These are phyloP conservation scores for Neocloeon triangulifer DNA, from an alignment of 1,140 invertebrate species.

Conservation along the genomic window DNA sequence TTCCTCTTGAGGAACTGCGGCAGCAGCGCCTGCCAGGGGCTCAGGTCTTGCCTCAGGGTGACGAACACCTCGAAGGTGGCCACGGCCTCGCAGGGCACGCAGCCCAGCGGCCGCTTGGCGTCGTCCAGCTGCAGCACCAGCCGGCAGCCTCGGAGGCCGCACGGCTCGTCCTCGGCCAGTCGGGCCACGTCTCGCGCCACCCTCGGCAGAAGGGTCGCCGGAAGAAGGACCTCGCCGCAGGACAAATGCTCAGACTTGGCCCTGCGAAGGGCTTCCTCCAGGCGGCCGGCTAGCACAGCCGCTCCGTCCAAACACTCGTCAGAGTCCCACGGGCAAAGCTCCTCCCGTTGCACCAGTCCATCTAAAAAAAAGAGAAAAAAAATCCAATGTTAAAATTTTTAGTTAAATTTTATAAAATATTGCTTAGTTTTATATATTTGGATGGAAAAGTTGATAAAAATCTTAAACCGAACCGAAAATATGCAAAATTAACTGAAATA, in stretches of 20 bases:
- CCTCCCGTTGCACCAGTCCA: no score
- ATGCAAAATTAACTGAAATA: no score
- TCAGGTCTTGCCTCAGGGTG: slow-evolving; percentile 56
- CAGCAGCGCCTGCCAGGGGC: slow-evolving; percentile 57
- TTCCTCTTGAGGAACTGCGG: slow-evolving; percentile 71
- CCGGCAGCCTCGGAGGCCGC: slow-evolving; percentile 53
- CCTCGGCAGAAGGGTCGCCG: slow-evolving; percentile 46
- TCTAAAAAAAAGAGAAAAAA: no score
- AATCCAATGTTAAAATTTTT: no score
- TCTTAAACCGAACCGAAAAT: no score
- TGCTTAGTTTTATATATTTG: no score
- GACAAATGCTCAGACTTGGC: slow-evolving; percentile 53
- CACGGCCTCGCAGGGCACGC: slow-evolving; percentile 43
- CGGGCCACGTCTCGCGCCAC: slow-evolving; percentile 50
- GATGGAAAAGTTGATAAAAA: no score
- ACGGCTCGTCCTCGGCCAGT: slow-evolving; percentile 64
- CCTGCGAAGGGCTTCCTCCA: slow-evolving; percentile 49
- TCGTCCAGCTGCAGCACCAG: slow-evolving; percentile 52
- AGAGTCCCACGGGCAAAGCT: no score
- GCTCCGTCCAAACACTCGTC: no score
- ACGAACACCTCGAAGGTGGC: slow-evolving; percentile 69
- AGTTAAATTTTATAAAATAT: no score
- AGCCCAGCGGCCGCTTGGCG: slow-evolving; percentile 28
- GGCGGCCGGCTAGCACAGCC: slow-evolving; percentile 36
- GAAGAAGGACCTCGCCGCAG: slow-evolving; percentile 58